phyloP scores from a whole-genome alignment of 2,888 invertebrate genomes.

The Synanthedon myopaeformis region DNA sequence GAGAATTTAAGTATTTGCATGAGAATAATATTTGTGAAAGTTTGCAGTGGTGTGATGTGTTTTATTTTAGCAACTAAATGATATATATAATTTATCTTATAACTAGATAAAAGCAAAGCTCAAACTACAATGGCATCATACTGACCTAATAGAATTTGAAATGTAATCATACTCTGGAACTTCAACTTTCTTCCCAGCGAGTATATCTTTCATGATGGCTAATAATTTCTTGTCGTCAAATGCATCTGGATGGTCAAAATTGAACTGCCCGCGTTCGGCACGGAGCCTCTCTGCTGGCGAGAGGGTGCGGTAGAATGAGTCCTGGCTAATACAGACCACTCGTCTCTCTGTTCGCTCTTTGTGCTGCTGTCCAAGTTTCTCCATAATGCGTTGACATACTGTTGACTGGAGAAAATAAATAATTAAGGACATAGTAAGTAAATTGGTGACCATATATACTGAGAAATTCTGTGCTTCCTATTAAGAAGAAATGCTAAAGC shows the following conservation, averaged over 20 bases:
- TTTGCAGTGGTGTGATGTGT: too few relatives aligned
- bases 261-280: constrained; percentile 91
- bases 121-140: too few relatives aligned
- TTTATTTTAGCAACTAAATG: neutral
- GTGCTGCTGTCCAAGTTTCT: constrained; percentile 92
- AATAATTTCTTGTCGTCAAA: constrained; percentile 91
- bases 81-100: constrained; percentile 3
- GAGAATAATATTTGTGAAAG: too few relatives aligned
- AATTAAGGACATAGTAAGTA: neutral
- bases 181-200: constrained; percentile 87
- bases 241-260: constrained; percentile 99
- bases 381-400: constrained; percentile 97
- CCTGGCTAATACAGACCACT: constrained; percentile 95
- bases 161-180: constrained; percentile 95
- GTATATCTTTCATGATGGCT: constrained; percentile 83
- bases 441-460: too few relatives aligned
- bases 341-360: constrained; percentile 89
- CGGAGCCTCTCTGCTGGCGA: constrained; percentile 82
- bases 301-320: constrained; percentile 95
- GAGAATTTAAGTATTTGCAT: too few relatives aligned
- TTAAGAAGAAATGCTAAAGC: too few relatives aligned
- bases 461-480: too few relatives aligned
- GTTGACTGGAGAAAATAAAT: constrained; percentile 78
- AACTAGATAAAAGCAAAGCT: constrained; percentile 6
- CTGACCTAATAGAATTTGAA: constrained; percentile 85